Evolutionary conservation across 2,888 invertebrate species (phyloP), one percentile per base, ranked within the genome.

Genomic region (Anarsia innoxiella): DNA sequence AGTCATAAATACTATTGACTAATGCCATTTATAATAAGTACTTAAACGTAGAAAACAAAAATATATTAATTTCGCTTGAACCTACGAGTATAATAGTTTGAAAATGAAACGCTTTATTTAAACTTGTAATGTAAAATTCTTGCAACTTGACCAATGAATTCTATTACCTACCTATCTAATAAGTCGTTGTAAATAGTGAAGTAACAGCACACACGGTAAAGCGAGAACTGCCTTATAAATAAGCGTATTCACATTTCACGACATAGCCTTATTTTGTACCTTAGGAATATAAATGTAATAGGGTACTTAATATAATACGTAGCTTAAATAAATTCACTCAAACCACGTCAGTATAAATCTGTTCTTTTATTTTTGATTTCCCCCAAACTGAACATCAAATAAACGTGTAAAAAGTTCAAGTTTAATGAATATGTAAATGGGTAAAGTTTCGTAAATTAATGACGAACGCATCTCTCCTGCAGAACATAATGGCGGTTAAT

Each of bases 231-330:
- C 82, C 82, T 82, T 83, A 82, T 12, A n/a, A 61, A 47, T 74
- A 73, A 72, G 74, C 67, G 66, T 74, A 69, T 67, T 77, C 79
- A 80, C 80, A 62, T 76, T 65, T 75, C 82, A 83, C 83, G 60
- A 65, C 62, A 72, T 71, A 80, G 83, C 83, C 83, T 83, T 83
- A 83, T 83, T 83, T 82, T 82, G 58, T 79, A 83, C 79, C 67
- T 65, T 76, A 75, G 67, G 53, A 52, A 51, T 59, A 40, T 53
- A 48, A 57, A 53, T 38, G 47, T 56, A n/a, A n/a, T n/a, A n/a
- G n/a, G n/a, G n/a, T n/a, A n/a, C n/a, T n/a, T n/a, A n/a, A n/a
- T n/a, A n/a, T n/a, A n/a, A n/a, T n/a, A 42, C 23, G 46, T 52
- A 59, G 50, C 50, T 42, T 51, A 56, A 55, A 56, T 53, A 59